Base-by-base conservation (phyloP, 2,113 vertebrate species). In the Chascanopsetta lugubris region DNA sequence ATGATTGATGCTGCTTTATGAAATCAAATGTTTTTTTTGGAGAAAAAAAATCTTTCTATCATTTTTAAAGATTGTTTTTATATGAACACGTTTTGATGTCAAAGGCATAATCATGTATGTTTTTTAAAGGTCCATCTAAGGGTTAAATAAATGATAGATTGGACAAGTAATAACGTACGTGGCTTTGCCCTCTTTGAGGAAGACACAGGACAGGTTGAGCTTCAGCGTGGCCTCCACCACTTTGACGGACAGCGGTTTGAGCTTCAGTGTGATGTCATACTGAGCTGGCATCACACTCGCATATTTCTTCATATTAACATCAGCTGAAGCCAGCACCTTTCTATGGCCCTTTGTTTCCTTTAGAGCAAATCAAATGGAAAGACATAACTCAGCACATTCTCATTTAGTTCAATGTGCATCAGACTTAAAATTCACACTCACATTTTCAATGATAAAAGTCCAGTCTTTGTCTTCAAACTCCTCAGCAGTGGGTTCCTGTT, bases 391-490 rank as follows among this genome's bases (percentile, higher is more conserved):
- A 25, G 20, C n/a, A n/a, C 6, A 40, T 46, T 42, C 2, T 21
- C 17, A 32, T 53, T 60, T 13, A 30, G 13, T n/a, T n/a, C n/a
- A n/a, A n/a, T n/a, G n/a, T n/a, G n/a, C n/a, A n/a, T n/a, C n/a
- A n/a, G n/a, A n/a, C n/a, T n/a, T n/a, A n/a, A n/a, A n/a, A n/a
- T n/a, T n/a, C n/a, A 70, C 3, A 87, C 90, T 90, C 85, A 96
- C 95, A 64, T 93, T 95, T 84, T 97, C 95, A 57, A 97, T 91
- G 27, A 96, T 79, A 61, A 97, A 94, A 0, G 93, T 96, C 95
- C 95, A 97, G 3, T 96, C 94, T 77, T 97, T 97, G 85, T 95
- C 93, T 47, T 97, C 95, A 81, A 94, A 97, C 69, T 94, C 93
- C 36, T 96, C 94, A 43, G 94, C 89, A 3, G 93, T 91, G 0